Evolutionary conservation across 2,888 invertebrate genomes (phyloP).

Genomic region (Xestia sexstrigata): DNA sequence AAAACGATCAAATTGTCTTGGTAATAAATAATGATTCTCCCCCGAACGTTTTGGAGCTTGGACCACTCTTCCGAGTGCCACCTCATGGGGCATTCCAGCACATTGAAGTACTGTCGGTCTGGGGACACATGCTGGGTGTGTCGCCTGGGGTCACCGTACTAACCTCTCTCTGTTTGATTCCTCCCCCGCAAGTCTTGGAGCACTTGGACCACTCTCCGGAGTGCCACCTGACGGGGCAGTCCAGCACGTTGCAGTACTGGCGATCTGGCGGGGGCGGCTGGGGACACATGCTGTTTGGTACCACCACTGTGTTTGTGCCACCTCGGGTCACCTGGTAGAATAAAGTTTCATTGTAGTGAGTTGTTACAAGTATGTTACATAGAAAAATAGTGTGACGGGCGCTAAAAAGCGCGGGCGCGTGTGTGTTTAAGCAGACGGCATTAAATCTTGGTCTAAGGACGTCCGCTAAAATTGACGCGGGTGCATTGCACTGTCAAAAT

Average conservation of each 20-base stretch:
- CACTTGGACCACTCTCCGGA: conserved; percentile 97
- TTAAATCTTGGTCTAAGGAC: too few species aligned
- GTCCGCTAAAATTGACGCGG: too few species aligned
- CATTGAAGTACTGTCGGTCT: conserved; percentile 97
- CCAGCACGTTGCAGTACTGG: conserved; percentile 97
- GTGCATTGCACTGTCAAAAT: too few species aligned
- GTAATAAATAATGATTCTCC: conserved; percentile 94
- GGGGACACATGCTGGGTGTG: conserved; percentile 96
- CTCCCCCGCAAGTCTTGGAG: conserved; percentile 97
- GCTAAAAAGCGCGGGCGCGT: too few species aligned
- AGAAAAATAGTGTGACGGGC: too few species aligned
- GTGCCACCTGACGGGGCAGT: conserved; percentile 98
- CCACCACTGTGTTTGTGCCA: conserved; percentile 96
- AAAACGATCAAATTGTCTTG: background rate
- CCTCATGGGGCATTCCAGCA: conserved; percentile 97
- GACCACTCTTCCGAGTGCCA: conserved; percentile 98
- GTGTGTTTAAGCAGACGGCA: too few species aligned
- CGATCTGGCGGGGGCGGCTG: conserved; percentile 97
- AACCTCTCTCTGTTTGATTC: conserved; percentile 94
- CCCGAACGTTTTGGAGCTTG: conserved; percentile 97
- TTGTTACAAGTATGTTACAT: too few species aligned
- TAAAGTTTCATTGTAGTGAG: background rate
- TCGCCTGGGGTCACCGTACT: conserved; percentile 93
- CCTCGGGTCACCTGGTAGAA: conserved; percentile 94
- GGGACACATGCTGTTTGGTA: conserved; percentile 98